Percentiles rank a stretch among this genome's conserved stretches.
phyloP scores from a whole-genome alignment of 2,888 invertebrate species.

The Coremacera marginata region DNA sequence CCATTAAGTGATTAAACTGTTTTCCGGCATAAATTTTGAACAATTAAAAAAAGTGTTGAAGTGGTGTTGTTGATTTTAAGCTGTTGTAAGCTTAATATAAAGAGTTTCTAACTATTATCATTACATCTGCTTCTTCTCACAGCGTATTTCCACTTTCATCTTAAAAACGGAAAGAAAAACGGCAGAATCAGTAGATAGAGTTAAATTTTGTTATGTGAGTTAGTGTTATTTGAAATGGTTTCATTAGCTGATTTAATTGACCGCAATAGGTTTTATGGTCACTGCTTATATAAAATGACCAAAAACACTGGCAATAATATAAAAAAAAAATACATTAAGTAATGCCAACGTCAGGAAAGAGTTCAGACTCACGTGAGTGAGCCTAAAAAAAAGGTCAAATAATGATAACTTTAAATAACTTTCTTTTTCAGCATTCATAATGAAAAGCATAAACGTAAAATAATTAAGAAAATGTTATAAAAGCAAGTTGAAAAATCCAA shows the following conservation, averaged over 20 bases:
- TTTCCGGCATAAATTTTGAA: no score
- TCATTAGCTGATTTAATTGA: neutral
- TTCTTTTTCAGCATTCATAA: neutral
- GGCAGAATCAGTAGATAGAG: no score
- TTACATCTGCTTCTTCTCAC: no score
- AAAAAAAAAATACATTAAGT: neutral
- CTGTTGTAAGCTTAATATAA: no score
- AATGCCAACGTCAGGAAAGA: neutral
- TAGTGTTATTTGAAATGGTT: neutral
- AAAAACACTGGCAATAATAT: neutral
- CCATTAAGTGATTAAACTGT: no score
- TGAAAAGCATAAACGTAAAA: neutral
- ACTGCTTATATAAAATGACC: neutral
- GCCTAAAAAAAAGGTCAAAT: neutral
- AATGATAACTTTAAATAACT: neutral
- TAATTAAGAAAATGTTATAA: neutral
- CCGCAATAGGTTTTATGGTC: neutral
- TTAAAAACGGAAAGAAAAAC: no score
- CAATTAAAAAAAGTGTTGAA: no score
- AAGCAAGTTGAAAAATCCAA: neutral
- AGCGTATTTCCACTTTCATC: no score
- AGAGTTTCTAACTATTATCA: no score
- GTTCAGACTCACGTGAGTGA: neutral
- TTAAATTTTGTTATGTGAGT: no score
- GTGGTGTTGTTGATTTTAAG: no score